phyloP scores from a whole-genome alignment of 2,797 vertebrate genomes.

The Lophius americanus region DNA sequence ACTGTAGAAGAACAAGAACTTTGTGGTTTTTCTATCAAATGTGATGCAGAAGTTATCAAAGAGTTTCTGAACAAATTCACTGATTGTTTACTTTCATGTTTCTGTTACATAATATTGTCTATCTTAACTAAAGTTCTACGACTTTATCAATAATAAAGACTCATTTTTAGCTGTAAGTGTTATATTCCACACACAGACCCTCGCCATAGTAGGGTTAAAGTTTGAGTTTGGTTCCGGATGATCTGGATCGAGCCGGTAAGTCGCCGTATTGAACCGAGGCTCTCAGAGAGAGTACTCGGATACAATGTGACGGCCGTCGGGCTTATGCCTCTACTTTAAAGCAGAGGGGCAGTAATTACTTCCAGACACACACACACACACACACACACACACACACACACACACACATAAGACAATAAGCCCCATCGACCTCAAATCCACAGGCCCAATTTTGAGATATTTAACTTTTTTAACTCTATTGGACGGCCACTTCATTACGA shows the following conservation, averaged over 20 bases:
- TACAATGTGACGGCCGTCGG: constrained; percentile 47
- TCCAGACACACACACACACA: constrained; percentile 49
- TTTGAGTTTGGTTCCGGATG: constrained; percentile 4
- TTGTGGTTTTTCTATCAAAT: too few species aligned
- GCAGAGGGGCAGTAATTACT: constrained; percentile 68
- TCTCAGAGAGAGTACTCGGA: constrained; percentile 26
- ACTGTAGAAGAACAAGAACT: too few species aligned
- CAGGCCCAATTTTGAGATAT: constrained; percentile 76
- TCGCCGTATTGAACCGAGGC: not conserved
- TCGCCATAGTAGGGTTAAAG: not conserved
- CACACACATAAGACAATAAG: constrained; percentile 78
- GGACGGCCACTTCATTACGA: constrained; percentile 89
- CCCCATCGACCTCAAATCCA: constrained; percentile 72
- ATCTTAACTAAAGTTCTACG: too few species aligned
- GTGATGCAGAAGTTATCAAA: too few species aligned
- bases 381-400: constrained; percentile 4
- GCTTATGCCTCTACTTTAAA: constrained; percentile 53
- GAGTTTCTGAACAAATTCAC: too few species aligned
- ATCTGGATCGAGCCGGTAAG: constrained; percentile 14
- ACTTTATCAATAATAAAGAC: too few species aligned
- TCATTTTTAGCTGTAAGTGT: too few species aligned
- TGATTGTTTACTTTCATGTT: too few species aligned
- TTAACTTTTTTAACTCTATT: constrained; percentile 86
- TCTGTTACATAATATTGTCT: too few species aligned
- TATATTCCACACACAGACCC: not conserved